Evolutionary conservation across 1,140 invertebrate genomes (phyloP).

Genomic region (Maconellicoccus hirsutus): DNA sequence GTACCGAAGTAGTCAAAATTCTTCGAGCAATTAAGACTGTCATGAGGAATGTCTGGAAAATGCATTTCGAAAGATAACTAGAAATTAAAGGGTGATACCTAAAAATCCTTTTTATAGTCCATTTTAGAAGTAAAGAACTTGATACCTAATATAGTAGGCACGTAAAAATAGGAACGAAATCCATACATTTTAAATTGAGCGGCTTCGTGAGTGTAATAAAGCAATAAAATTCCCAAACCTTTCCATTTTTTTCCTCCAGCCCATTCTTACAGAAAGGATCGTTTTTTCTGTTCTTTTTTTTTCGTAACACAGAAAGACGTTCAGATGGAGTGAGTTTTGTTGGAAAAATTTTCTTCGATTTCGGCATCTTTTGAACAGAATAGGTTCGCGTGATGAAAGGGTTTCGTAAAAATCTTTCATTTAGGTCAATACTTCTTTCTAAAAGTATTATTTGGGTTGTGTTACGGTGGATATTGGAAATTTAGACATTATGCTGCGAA

Average conservation of each 20-base stretch:
- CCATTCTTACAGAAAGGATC: neutral
- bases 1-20: constrained; percentile 13
- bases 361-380: neutral
- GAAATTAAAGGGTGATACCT: neutral
- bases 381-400: neutral
- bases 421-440: neutral
- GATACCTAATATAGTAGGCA: too few species aligned
- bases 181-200: constrained; percentile 12
- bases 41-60: neutral
- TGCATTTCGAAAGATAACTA: neutral
- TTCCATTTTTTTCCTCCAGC: neutral
- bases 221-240: constrained; percentile 15
- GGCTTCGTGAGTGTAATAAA: constrained; percentile 1
- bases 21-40: neutral
- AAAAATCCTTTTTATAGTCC: constrained; percentile 11
- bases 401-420: neutral
- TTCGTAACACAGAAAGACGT: neutral
- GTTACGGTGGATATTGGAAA: too few species aligned
- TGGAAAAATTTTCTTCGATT: neutral
- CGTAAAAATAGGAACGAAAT: neutral
- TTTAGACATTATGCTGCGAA: too few species aligned
- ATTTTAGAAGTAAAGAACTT: neutral
- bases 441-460: too few species aligned
- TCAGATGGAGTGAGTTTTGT: neutral
- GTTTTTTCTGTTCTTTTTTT: constrained; percentile 14